Conservation (phyloP, 2,888 invertebrate genomes). For the Andricus quercusramuli region DNA sequence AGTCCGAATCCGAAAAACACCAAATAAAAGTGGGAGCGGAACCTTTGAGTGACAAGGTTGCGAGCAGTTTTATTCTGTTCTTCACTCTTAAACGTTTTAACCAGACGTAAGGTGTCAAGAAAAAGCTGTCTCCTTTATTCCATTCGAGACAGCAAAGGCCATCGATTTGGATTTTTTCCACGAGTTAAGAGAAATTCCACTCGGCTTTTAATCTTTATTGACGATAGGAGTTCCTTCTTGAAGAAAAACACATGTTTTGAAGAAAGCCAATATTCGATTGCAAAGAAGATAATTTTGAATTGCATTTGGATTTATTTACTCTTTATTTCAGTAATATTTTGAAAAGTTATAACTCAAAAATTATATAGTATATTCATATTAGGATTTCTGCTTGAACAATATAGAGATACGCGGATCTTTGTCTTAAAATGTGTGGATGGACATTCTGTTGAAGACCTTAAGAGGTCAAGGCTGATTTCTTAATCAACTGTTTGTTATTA, state of each 20-base stretch:
- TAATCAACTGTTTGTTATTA: too few species aligned
- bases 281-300: too few species aligned
- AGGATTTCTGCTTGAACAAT: too few species aligned
- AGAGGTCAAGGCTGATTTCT: too few species aligned
- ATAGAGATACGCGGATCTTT: too few species aligned
- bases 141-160: conserved; percentile 27
- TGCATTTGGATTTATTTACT: too few species aligned
- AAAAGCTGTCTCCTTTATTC: conserved; percentile 56
- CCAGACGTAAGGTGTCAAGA: not conserved
- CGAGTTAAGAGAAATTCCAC: not conserved
- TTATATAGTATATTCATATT: too few species aligned
- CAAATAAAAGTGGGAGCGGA: not conserved
- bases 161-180: conserved; percentile 20
- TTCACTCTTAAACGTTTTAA: not conserved
- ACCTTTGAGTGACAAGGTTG: conserved; percentile 19
- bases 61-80: not conserved
- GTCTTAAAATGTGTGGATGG: too few species aligned
- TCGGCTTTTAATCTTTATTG: not conserved
- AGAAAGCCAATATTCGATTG: not conserved
- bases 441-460: too few species aligned
- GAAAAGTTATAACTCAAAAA: too few species aligned
- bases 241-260: conserved; percentile 1
- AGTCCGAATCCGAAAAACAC: not conserved
- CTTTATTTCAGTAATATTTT: too few species aligned
- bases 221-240: not conserved